Base-by-base conservation (phyloP, 2,113 vertebrate genomes). In the Bufo bufo region DNA sequence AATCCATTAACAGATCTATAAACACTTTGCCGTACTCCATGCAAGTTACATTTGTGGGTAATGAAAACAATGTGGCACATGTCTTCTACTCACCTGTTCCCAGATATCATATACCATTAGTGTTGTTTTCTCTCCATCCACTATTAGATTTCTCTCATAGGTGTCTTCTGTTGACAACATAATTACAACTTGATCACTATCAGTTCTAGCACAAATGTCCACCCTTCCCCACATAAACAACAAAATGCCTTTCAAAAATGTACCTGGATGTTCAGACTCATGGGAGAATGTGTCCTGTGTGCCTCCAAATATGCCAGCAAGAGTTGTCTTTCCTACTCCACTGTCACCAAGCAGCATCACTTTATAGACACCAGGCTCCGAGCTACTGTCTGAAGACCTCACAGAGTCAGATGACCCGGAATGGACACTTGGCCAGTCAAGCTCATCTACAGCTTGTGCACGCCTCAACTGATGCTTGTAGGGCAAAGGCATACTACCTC, bases 71-170 rank as follows among this genome's bases (percentile, higher is more conserved):
- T 72, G 52, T 4, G n/a, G 5, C 13, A 16, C 43, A 79, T 56
- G 52, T 79, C 23, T 16, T 58, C n/a, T 63, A 52, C 94, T 92
- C 69, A 97, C 97, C 96, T 97, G 95, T 93, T 96, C 96, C 97
- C 97, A 97, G 94, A 97, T 97, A 94, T 97, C 97, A 90, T 95
- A 97, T 90, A 97, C 95, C 91, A 96, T 91, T 89, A 97, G 93
- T 91, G 94, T 94, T 88, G 96, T 96, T 82, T 97, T 96, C 91
- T 97, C 96, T 3, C 96, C 96, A 89, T 97, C 97, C 90, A 97
- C 96, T 2, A 91, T 92, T 87, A 97, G 95, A 9, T 92, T 93
- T 90, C 95, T 94, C 83, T 96, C 93, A 65, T 96, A 97, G 61
- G 96, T 96, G 89, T 97, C 96, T 86, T 96, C 97, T 97, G 89